Conservation (phyloP, 2,888 invertebrate genomes). For the Heliconius sara region DNA sequence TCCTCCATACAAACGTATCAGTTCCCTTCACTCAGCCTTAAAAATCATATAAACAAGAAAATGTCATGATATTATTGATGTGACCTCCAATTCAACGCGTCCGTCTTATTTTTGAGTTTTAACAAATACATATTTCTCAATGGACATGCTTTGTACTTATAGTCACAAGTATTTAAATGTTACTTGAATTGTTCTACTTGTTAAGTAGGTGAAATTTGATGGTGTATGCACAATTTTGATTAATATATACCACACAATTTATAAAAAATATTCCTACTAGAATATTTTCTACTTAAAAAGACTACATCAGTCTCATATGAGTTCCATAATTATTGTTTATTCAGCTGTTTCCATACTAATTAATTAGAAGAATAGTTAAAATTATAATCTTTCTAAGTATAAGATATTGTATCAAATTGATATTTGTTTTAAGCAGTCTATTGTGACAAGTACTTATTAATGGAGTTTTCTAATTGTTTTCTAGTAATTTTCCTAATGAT, state of each 20-base stretch:
- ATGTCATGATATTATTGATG: slow-evolving; percentile 64
- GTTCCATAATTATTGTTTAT: background rate
- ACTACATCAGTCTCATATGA: background rate
- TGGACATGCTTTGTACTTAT: background rate
- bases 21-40: slow-evolving; percentile 66
- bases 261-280: background rate
- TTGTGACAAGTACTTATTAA: background rate
- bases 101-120: slow-evolving; percentile 54
- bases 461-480: slow-evolving; percentile 3
- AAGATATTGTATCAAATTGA: background rate
- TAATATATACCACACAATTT: background rate
- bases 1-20: slow-evolving; percentile 42
- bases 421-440: background rate
- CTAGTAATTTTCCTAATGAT: background rate
- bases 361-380: background rate
- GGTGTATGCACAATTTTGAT: slow-evolving; percentile 60
- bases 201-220: slow-evolving; percentile 66
- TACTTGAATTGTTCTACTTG: slow-evolving; percentile 58
- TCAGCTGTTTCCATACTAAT: background rate
- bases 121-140: background rate
- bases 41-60: slow-evolving; percentile 67
- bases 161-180: slow-evolving; percentile 19
- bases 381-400: background rate
- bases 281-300: background rate
- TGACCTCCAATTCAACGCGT: slow-evolving; percentile 71